Evolutionary conservation across 2,797 vertebrate species (phyloP).

Genomic region (Siniperca scherzeri): DNA sequence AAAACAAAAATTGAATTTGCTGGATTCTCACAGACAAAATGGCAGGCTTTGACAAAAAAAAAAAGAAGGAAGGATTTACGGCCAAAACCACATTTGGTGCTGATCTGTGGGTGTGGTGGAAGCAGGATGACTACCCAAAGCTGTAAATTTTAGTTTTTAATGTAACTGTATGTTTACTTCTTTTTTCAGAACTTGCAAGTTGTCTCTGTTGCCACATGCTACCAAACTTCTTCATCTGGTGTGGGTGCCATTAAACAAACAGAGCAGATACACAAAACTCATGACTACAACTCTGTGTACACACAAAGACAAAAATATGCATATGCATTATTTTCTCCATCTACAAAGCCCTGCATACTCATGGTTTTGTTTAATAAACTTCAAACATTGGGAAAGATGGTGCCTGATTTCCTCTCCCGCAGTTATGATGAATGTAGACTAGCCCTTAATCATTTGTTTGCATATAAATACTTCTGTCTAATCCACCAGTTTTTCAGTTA

Average conservation of each 20-base stretch:
- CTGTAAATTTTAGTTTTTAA: conserved; percentile 21
- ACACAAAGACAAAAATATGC: not conserved
- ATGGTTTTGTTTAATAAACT: not conserved
- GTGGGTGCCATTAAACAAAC: not conserved
- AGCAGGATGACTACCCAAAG: not conserved
- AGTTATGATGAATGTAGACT: not conserved
- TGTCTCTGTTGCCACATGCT: not conserved
- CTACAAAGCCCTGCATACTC: not conserved
- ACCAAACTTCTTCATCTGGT: not conserved
- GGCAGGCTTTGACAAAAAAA: not conserved
- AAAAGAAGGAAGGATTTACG: conserved; percentile 14
- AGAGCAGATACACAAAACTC: not conserved
- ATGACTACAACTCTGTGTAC: not conserved
- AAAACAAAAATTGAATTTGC: conserved; percentile 14
- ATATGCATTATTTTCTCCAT: not conserved
- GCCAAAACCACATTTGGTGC: conserved; percentile 3
- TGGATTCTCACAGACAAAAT: conserved; percentile 11
- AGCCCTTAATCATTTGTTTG: not conserved
- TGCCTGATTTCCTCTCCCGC: not conserved
- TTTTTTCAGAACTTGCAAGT: not conserved
- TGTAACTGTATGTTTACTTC: not conserved
- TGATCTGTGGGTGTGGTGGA: conserved; percentile 36
- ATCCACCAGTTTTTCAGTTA: not conserved
- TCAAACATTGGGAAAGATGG: not conserved
- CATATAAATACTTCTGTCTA: not conserved